These are phyloP conservation scores for Carposina sasakii DNA, from an alignment of 1,140 invertebrate species.

Conservation along the genomic window DNA sequence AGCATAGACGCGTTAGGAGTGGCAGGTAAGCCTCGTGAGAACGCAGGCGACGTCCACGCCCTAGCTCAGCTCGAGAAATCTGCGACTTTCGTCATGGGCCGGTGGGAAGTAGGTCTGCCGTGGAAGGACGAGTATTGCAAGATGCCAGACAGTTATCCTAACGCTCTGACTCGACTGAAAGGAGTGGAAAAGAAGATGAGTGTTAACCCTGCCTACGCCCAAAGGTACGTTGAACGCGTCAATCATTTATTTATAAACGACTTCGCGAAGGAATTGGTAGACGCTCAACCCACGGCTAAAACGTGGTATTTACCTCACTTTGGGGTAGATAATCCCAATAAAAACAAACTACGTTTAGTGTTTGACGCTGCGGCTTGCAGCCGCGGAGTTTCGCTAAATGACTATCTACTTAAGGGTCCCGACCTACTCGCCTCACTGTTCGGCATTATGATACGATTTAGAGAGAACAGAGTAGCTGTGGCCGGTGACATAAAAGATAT, in stretches of 20 bases:
- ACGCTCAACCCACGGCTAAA: neutral
- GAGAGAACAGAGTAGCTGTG: constrained; percentile 17
- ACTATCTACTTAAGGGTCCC: constrained; percentile 25
- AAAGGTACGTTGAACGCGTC: neutral
- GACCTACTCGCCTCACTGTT: constrained; percentile 25
- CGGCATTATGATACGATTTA: constrained; percentile 18
- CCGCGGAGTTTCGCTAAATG: constrained; percentile 6
- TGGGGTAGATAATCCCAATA: constrained; percentile 10
- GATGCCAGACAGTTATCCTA: constrained; percentile 3
- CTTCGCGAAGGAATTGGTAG: neutral
- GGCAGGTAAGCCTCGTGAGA: constrained; percentile 1
- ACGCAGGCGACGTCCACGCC: neutral
- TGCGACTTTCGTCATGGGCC: neutral
- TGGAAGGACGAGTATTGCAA: constrained; percentile 1
- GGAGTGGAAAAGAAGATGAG: constrained; percentile 4
- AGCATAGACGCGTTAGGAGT: neutral
- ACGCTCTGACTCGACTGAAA: neutral
- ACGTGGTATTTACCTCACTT: constrained; percentile 24
- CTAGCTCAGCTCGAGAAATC: neutral
- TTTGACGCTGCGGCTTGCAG: constrained; percentile 8
- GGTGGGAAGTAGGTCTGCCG: constrained; percentile 4
- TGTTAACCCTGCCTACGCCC: neutral
- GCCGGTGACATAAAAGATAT: constrained; percentile 4
- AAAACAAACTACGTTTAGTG: constrained; percentile 12
- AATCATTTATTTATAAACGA: neutral